Evolutionary conservation across 2,888 invertebrate genomes (phyloP).

Genomic region (Pyrrhia umbra): DNA sequence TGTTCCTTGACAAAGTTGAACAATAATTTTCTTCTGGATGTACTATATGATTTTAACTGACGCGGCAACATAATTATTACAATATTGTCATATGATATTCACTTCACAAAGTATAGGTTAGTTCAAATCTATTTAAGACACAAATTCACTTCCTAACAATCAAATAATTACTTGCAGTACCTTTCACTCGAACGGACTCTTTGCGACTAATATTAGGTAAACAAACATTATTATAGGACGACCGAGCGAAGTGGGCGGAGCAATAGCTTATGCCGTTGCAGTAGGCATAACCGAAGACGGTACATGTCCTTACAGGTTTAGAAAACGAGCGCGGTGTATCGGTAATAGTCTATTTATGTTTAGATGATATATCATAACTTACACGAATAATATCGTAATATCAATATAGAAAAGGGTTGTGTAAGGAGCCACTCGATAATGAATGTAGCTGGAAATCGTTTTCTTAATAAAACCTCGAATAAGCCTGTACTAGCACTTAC

Average conservation of each 20-base stretch:
- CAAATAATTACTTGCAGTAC: too few relatives aligned
- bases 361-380: not conserved
- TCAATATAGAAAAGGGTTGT: not conserved
- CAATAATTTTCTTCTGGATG: not conserved
- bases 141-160: too few relatives aligned
- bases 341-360: not conserved
- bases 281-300: not conserved
- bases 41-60: too few relatives aligned
- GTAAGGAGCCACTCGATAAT: not conserved
- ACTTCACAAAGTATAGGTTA: too few relatives aligned
- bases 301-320: not conserved
- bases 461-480: not conserved
- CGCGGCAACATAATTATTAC: too few relatives aligned
- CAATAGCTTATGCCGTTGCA: too few relatives aligned
- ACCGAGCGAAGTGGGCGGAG: too few relatives aligned
- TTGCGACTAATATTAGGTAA: too few relatives aligned
- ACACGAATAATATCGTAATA: not conserved
- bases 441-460: not conserved
- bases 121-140: too few relatives aligned
- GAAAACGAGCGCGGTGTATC: not conserved
- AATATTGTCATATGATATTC: too few relatives aligned
- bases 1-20: not conserved
- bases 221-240: too few relatives aligned
- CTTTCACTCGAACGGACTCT: too few relatives aligned
- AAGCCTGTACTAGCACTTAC: slow-evolving; percentile 1